Conservation (phyloP, 2,888 invertebrate species). For the Eurytoma californica region DNA sequence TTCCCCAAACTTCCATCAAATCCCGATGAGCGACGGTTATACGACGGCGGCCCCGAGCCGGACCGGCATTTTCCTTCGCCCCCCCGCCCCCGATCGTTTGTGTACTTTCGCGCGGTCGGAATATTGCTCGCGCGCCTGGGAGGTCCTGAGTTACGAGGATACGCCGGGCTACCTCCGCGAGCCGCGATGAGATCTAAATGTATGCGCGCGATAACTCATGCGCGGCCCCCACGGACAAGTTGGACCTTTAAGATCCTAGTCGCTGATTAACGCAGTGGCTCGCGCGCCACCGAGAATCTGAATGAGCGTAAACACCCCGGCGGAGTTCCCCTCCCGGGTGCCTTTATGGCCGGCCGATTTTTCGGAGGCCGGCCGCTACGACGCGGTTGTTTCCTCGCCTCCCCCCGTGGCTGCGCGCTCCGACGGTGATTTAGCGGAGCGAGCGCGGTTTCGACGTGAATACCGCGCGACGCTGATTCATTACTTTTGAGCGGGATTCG, state of each 20-base stretch:
- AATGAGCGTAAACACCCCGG: not conserved
- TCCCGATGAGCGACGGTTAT: no score
- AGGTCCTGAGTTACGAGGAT: conserved; percentile 27
- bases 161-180: not conserved
- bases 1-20: no score
- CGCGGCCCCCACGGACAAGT: conserved; percentile 16
- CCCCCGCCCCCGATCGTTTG: not conserved
- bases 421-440: no score
- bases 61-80: no score
- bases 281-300: not conserved
- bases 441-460: no score
- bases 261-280: conserved; percentile 44
- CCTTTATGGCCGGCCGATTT: no score
- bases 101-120: conserved; percentile 6
- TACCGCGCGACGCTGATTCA: no score
- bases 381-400: no score
- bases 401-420: no score
- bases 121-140: conserved; percentile 15
- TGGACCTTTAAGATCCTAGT: conserved; percentile 40
- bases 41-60: no score
- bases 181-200: conserved; percentile 46
- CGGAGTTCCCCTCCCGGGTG: not conserved
- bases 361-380: no score
- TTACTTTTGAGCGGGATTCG: no score
- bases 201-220: conserved; percentile 42